phyloP scores from a whole-genome alignment of 2,888 invertebrate species.

The Plagodis dolabraria region DNA sequence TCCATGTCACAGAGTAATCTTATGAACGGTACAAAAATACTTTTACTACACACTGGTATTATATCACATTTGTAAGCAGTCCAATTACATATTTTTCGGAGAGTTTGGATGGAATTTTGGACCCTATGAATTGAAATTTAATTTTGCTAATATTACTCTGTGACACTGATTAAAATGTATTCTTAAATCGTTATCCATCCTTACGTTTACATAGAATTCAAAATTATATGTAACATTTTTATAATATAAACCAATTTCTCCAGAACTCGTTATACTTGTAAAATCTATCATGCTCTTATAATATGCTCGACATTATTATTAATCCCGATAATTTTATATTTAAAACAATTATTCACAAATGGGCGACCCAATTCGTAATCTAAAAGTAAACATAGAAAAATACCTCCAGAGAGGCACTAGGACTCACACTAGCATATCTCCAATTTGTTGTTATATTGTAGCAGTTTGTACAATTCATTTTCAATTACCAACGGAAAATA shows the following conservation, averaged over 20 bases:
- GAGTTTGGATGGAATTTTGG: conserved; percentile 81
- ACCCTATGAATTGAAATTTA: conserved; percentile 75
- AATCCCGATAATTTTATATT: conserved; percentile 61
- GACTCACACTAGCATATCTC: conserved; percentile 51
- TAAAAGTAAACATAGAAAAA: conserved; percentile 52
- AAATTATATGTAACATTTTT: conserved; percentile 71
- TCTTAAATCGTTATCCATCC: conserved; percentile 59
- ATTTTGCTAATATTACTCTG: conserved; percentile 70
- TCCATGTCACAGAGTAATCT: conserved; percentile 73
- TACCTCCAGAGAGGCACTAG: conserved; percentile 48
- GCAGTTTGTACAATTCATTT: conserved; percentile 55
- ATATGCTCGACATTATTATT: conserved; percentile 65
- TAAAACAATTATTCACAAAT: conserved; percentile 53
- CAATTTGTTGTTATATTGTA: conserved; percentile 40
- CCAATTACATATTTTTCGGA: conserved; percentile 70
- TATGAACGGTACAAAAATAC: conserved; percentile 67
- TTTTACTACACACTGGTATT: conserved; percentile 61
- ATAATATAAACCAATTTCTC: conserved; percentile 62
- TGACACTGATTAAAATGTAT: conserved; percentile 60
- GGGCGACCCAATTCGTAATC: conserved; percentile 56
- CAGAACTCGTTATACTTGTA: conserved; percentile 61
- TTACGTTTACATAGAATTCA: conserved; percentile 68
- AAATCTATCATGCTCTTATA: conserved; percentile 69
- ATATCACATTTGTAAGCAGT: conserved; percentile 74
- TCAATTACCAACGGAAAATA: conserved; percentile 34